Evolutionary conservation across 2,888 invertebrate species (phyloP), one percentile per base, ranked within the genome.

Genomic region (Fissipunctia ypsillon): DNA sequence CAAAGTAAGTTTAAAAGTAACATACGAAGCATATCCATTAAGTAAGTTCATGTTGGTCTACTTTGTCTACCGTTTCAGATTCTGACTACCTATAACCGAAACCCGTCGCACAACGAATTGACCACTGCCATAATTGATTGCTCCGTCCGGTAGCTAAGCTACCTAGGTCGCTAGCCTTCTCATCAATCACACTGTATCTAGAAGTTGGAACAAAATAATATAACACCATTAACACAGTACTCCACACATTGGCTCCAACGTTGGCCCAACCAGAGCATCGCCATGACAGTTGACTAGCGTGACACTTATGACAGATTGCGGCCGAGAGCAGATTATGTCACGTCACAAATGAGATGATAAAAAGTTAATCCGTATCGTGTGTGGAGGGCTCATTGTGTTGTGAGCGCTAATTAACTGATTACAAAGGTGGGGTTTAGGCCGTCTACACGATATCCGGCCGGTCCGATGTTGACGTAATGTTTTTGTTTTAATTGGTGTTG

Each of bases 251-350:
- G 64, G 56, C 19, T 41, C 64, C 59, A 84, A 86, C 78, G 68
- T 81, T 85, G 80, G 82, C 75, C 80, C 71, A 81, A 82, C 83
- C 78, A 77, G 69, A 64, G 75, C 76, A 73, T 74, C 73, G 83
- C 80, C 76, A 78, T 92, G 93, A 91, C 91, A 90, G 81, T 80
- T 90, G 92, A 91, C 91, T 91, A 87, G 87, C 88, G 87, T 90
- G 92, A 92, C 93, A 91, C 73, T 74, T 81, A 72, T 92, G 94
- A 95, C 94, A 93, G 91, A 94, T 94, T 92, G 94, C 94, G 95
- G 93, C 88, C 94, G 90, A 84, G 88, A 81, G 77, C 89, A 92
- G 93, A 91, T 95, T 94, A 94, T 93, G 93, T 93, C 94, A 93
- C 90, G 92, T 93, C 92, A 87, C 87, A 87, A 88, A 88, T 84